These are phyloP conservation scores for Beris morrisii DNA, from an alignment of 2,888 invertebrate species.

Conservation along the genomic window DNA sequence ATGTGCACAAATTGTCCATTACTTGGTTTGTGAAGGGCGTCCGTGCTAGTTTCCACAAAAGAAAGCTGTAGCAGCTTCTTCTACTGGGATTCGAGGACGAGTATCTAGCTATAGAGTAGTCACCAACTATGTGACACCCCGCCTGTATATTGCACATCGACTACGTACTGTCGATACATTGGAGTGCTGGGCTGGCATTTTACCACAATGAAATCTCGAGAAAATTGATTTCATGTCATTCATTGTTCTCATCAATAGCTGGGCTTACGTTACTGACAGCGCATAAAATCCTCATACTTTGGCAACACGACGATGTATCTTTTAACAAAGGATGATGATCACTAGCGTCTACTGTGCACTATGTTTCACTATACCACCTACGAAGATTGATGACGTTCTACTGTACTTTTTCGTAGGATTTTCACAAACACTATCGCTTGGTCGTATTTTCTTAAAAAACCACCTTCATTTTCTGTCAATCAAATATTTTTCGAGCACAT, in stretches of 20 bases:
- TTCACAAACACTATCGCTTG: neutral
- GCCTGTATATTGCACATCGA: constrained; percentile 12
- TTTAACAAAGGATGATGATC: no score
- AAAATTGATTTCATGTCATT: constrained; percentile 36
- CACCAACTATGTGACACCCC: constrained; percentile 5
- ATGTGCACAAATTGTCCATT: constrained; percentile 1
- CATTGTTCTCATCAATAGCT: constrained; percentile 10
- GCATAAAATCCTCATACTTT: neutral
- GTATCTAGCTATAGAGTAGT: neutral
- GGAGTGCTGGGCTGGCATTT: neutral
- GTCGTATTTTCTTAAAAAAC: neutral
- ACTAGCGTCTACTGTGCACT: neutral
- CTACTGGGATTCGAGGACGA: no score
- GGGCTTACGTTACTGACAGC: neutral
- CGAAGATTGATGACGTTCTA: no score
- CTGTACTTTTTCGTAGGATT: neutral
- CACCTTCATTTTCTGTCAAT: no score
- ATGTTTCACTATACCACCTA: no score
- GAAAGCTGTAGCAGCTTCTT: neutral
- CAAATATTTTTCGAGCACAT: no score
- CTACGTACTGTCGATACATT: neutral
- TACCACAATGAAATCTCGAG: constrained; percentile 15
- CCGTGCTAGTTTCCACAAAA: neutral
- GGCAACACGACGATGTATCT: neutral
- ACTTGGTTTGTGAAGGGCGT: neutral